A percentile compares a stretch with the other conserved stretches of the same genome.
phyloP scores from a whole-genome alignment of 2,113 vertebrate species.

The Proterorhinus semilunaris region DNA sequence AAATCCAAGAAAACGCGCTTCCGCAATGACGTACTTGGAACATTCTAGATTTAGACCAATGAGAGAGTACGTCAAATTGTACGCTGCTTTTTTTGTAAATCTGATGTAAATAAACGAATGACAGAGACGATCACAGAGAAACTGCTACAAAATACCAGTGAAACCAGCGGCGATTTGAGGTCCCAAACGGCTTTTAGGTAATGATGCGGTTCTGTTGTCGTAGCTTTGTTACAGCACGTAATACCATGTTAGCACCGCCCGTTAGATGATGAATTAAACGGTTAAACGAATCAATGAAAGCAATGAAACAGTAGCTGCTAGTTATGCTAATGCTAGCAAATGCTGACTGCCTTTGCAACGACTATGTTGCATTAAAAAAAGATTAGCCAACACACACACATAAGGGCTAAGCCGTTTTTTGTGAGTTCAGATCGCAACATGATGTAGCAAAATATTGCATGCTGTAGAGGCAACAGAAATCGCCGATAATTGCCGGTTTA shows the following conservation, averaged over 20 bases:
- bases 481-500: no score
- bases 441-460: background rate
- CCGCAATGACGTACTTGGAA: constrained; percentile 48
- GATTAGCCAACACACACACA: background rate
- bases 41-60: constrained; percentile 74
- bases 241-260: background rate
- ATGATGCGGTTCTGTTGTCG: background rate
- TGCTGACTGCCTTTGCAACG: background rate
- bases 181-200: constrained; percentile 47
- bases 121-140: constrained; percentile 45
- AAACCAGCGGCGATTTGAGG: constrained; percentile 10
- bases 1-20: background rate
- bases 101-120: constrained; percentile 80
- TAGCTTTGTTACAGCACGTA: background rate
- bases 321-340: constrained; percentile 64
- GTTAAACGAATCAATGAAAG: constrained; percentile 57
- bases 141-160: constrained; percentile 29
- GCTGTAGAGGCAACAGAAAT: background rate
- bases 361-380: background rate
- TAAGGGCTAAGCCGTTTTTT: background rate
- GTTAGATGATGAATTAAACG: background rate
- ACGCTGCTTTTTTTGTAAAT: constrained; percentile 42
- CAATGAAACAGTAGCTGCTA: constrained; percentile 51
- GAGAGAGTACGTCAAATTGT: constrained; percentile 16
- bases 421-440: background rate